Base-by-base conservation (phyloP, 1,140 invertebrate genomes). In the Drosophila chauvacae region DNA sequence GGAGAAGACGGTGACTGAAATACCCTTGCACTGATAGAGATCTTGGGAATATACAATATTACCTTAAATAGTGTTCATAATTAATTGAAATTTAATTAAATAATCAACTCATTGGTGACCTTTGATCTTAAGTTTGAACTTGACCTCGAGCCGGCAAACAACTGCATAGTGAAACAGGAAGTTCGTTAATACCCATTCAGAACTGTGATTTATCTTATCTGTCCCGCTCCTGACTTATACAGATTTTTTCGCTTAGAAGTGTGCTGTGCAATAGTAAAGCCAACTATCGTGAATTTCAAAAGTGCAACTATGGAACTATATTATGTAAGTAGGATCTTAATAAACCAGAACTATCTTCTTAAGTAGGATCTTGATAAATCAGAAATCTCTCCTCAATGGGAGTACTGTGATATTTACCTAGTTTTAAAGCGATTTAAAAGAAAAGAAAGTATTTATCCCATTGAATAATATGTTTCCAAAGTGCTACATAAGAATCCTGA, bases 291-390 rank as follows among this genome's bases (percentile, higher is more conserved):
- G 51, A 55, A 55, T 23, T 16, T 20, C 51, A 16, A 53, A 14
- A 55, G 51, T 37, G 33, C 51, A 55, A 55, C 51, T 37, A 55
- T 55, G 51, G 51, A 55, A 55, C 20, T 55, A 23, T 55, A 55
- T 55, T 55, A 55, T 55, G 51, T 55, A 55, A 55, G 51, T 55
- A 55, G 48, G 48, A 51, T 50, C 9, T 30, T 18, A 18, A n/a
- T 50, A 30, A 30, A 18, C n/a, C 16, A 30, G n/a, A 23, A 37
- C 4, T 6, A 2, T 9, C 20, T 28, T 23, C 7, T 35, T 2
- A 16, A 55, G 53, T 55, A 55, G 48, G 48, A 51, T 51, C 9
- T 51, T 18, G 13, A 11, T 51, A 30, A 18, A 30, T 18, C n/a
- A 30, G 16, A 23, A 39, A 9, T 3, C 4, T 14, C 20, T n/a